Conservation (phyloP, 2,888 invertebrate genomes). For the Nephrotoma guestfalica region DNA sequence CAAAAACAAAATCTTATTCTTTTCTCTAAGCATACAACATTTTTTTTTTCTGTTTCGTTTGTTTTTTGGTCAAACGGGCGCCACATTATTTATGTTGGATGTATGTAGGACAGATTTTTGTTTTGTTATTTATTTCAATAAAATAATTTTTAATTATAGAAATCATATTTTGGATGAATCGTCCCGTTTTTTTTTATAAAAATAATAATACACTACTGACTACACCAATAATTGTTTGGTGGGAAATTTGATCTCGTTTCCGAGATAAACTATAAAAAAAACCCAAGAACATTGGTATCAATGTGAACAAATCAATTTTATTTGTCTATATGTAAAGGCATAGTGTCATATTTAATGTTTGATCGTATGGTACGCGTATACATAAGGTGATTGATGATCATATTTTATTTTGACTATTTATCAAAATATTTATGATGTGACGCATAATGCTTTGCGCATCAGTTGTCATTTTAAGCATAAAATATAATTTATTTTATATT, state of each 20-base stretch:
- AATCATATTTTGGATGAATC: not conserved
- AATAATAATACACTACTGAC: not conserved
- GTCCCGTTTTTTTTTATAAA: not conserved
- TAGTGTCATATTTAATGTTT: not conserved
- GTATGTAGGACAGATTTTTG: conserved; percentile 8
- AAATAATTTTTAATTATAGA: not conserved
- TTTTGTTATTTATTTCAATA: not conserved
- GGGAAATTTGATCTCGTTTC: not conserved
- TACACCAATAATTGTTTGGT: not conserved
- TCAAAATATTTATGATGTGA: not conserved
- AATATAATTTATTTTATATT: not conserved
- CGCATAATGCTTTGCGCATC: not conserved
- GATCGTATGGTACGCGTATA: not conserved
- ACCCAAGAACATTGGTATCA: not conserved
- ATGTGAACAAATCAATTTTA: not conserved
- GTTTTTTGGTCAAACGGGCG: conserved; percentile 8
- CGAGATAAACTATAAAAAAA: not conserved
- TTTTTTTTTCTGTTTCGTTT: not conserved
- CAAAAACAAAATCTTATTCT: not conserved
- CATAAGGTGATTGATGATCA: not conserved
- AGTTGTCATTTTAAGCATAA: not conserved
- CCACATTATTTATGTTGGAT: conserved; percentile 12
- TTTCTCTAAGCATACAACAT: not conserved
- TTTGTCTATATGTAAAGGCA: not conserved
- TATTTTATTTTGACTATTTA: not conserved